A percentile compares a stretch with the other conserved stretches of the same genome.
These are phyloP conservation scores for Plemyria rubiginata DNA, from an alignment of 2,888 invertebrate species.

Conservation along the genomic window DNA sequence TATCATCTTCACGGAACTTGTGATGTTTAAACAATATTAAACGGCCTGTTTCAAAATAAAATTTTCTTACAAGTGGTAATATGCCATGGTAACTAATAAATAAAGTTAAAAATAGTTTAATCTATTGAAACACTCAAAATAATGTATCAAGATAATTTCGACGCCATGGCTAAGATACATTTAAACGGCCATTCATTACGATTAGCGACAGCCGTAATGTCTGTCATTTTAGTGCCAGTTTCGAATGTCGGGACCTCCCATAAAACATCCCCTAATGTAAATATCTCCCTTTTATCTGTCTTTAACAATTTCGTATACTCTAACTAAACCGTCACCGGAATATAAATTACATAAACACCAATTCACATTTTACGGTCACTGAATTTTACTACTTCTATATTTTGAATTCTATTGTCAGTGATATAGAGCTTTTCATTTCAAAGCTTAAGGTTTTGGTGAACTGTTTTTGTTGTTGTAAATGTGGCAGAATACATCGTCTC, in stretches of 20 bases:
- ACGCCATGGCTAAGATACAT: constrained; percentile 47
- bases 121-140: constrained; percentile 31
- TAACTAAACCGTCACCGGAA: constrained; percentile 79
- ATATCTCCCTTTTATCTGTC: constrained; percentile 82
- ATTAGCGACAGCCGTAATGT: constrained; percentile 70
- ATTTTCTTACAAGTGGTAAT: no score
- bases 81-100: neutral
- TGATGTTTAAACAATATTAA: neutral
- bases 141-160: constrained; percentile 41
- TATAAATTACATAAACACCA: constrained; percentile 75
- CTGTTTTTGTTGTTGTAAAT: constrained; percentile 50
- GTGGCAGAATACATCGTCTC: constrained; percentile 79
- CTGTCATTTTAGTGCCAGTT: constrained; percentile 68
- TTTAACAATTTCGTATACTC: constrained; percentile 84
- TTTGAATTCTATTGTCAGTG: constrained; percentile 41
- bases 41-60: no score
- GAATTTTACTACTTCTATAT: constrained; percentile 35
- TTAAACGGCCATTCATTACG: constrained; percentile 67
- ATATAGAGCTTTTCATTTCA: constrained; percentile 42
- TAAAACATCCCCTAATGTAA: constrained; percentile 79
- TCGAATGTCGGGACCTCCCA: constrained; percentile 68
- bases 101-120: neutral
- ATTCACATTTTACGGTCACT: constrained; percentile 42
- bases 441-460: constrained; percentile 25
- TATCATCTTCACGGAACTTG: constrained; percentile 15